A percentile compares a stretch with the other conserved stretches of the same genome.
phyloP scores from a whole-genome alignment of 2,888 invertebrate genomes.

The Ochropacha duplaris region DNA sequence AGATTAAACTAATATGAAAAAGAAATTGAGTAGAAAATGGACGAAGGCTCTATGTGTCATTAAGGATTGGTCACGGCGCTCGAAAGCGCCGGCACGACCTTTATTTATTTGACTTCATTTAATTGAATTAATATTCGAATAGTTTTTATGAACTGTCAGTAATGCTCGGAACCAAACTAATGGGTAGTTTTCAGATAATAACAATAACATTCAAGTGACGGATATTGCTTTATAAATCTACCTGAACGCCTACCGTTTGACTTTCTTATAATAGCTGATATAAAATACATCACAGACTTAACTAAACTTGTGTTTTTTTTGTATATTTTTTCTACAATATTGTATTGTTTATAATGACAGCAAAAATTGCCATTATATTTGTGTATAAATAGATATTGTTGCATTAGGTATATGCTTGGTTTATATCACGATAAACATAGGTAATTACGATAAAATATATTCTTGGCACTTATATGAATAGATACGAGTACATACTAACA shows the following conservation, averaged over 20 bases:
- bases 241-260: slow-evolving; percentile 7
- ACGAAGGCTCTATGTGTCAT: slow-evolving; percentile 79
- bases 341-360: too few species aligned
- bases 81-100: slow-evolving; percentile 59
- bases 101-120: slow-evolving; percentile 79
- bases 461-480: too few species aligned
- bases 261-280: not conserved
- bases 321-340: too few species aligned
- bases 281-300: not conserved
- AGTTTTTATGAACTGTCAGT: slow-evolving; percentile 74
- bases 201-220: slow-evolving; percentile 71
- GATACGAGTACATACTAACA: too few species aligned
- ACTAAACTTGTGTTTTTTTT: too few species aligned
- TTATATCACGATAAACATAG: too few species aligned
- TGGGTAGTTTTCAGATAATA: slow-evolving; percentile 69
- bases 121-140: slow-evolving; percentile 80
- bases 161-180: slow-evolving; percentile 72
- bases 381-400: too few species aligned
- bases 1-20: slow-evolving; percentile 83
- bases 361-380: too few species aligned
- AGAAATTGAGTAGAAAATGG: slow-evolving; percentile 83
- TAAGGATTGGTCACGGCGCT: slow-evolving; percentile 76
- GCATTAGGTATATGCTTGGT: too few species aligned
- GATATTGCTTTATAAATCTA: slow-evolving; percentile 61
- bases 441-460: too few species aligned